A percentile compares a stretch with the other conserved stretches of the same genome.
Evolutionary conservation across 2,888 invertebrate species (phyloP).

Genomic region (Nomada fucata): DNA sequence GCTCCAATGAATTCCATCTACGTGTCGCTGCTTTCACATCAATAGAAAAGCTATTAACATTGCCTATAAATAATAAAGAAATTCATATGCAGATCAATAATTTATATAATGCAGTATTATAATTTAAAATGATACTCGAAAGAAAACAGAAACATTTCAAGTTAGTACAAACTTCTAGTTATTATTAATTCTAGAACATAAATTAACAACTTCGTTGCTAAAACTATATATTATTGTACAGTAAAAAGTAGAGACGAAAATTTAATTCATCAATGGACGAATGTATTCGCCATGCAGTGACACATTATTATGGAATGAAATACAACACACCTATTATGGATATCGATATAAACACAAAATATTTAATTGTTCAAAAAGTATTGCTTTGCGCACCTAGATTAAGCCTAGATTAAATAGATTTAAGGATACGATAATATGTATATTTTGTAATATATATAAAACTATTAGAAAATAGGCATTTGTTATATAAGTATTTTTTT

Average conservation of each 20-base stretch:
- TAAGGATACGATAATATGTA: not conserved
- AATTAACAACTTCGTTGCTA: not conserved
- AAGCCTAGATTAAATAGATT: not conserved
- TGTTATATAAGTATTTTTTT: slow-evolving; percentile 9
- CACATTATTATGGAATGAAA: not conserved
- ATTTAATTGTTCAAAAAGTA: slow-evolving; percentile 32
- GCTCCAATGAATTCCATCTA: not conserved
- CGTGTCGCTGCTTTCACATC: not conserved
- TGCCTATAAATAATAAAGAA: not conserved
- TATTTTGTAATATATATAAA: not conserved
- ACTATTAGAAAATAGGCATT: not conserved
- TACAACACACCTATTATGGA: slow-evolving; percentile 32
- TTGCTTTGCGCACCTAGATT: slow-evolving; percentile 33
- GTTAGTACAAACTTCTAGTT: not conserved
- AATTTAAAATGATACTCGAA: not conserved
- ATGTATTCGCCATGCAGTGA: not conserved
- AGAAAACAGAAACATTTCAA: not conserved
- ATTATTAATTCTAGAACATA: not conserved
- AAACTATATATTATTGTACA: too few species aligned
- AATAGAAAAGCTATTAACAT: not conserved
- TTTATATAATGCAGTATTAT: not conserved
- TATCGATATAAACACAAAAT: slow-evolving; percentile 11
- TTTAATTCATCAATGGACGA: not conserved
- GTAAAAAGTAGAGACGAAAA: not conserved
- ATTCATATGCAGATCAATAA: not conserved